phyloP scores from a whole-genome alignment of 2,888 invertebrate genomes.

The Polydrusus cervinus region DNA sequence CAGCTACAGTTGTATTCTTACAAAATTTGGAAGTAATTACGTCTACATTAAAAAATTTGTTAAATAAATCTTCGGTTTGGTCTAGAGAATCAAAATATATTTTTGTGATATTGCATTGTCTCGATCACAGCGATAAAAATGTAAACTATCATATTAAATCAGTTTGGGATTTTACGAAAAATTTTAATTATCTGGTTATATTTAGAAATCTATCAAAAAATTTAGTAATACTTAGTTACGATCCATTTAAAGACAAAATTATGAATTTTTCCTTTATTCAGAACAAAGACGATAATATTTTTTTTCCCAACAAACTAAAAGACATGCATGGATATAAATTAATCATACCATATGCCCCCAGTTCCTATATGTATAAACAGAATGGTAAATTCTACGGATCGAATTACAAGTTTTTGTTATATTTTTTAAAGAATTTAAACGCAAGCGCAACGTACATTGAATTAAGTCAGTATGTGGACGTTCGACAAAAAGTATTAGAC shows the following conservation, averaged over 20 bases:
- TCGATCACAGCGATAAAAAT: neutral
- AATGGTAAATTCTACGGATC: slow-evolving; percentile 24
- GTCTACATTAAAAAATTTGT: neutral
- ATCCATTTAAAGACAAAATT: slow-evolving; percentile 17
- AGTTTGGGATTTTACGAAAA: neutral
- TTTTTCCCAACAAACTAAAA: slow-evolving; percentile 23
- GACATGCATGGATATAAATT: slow-evolving; percentile 20
- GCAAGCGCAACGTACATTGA: slow-evolving; percentile 14
- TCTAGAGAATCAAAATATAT: slow-evolving; percentile 10
- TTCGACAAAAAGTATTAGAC: neutral
- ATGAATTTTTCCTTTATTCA: neutral
- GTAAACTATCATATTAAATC: neutral
- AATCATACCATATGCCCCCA: neutral
- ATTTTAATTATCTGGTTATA: neutral
- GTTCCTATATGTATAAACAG: slow-evolving; percentile 2
- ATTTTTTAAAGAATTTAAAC: slow-evolving; percentile 29
- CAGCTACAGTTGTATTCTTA: neutral
- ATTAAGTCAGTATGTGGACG: neutral
- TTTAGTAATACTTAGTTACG: slow-evolving; percentile 9
- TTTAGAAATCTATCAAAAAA: neutral
- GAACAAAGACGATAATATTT: neutral
- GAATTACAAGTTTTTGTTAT: slow-evolving; percentile 21
- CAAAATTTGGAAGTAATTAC: neutral
- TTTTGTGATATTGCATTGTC: neutral
- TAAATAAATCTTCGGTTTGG: neutral